A percentile compares a stretch with the other conserved stretches of the same genome.
phyloP scores from a whole-genome alignment of 2,113 vertebrate species.

The Nansenia antarctica region DNA sequence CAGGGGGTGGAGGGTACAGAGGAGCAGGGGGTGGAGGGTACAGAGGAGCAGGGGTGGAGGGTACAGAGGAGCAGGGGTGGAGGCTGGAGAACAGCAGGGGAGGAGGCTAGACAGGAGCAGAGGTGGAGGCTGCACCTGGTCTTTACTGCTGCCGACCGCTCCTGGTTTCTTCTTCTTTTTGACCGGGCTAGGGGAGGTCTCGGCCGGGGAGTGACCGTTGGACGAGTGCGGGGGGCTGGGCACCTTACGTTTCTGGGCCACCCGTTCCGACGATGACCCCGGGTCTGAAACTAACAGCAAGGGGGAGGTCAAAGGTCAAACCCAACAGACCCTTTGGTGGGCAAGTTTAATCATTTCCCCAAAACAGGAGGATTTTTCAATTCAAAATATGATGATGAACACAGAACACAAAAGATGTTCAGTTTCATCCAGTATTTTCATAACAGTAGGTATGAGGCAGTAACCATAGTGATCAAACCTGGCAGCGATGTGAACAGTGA shows the following conservation, averaged over 20 bases:
- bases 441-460: not conserved
- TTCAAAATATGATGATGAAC: not conserved
- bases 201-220: slow-evolving; percentile 93
- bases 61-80: too few species aligned
- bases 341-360: not conserved
- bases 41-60: too few species aligned
- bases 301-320: slow-evolving; percentile 19
- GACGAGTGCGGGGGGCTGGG: slow-evolving; percentile 94
- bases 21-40: too few species aligned
- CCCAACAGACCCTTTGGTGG: too few species aligned
- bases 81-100: too few species aligned
- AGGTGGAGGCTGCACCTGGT: slow-evolving; percentile 83
- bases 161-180: slow-evolving; percentile 99
- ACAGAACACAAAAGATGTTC: not conserved
- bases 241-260: slow-evolving; percentile 88
- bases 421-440: not conserved
- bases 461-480: not conserved
- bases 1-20: not conserved
- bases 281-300: slow-evolving; percentile 77
- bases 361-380: not conserved
- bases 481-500: slow-evolving; percentile 2
- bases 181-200: slow-evolving; percentile 86
- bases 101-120: not conserved
- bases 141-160: slow-evolving; percentile 89
- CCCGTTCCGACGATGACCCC: slow-evolving; percentile 84